Percentiles rank a stretch among this genome's conserved stretches.
Conservation (phyloP, 37 sponge, comb jelly and placozoan genomes). For the Dysidea cf. avara region DNA sequence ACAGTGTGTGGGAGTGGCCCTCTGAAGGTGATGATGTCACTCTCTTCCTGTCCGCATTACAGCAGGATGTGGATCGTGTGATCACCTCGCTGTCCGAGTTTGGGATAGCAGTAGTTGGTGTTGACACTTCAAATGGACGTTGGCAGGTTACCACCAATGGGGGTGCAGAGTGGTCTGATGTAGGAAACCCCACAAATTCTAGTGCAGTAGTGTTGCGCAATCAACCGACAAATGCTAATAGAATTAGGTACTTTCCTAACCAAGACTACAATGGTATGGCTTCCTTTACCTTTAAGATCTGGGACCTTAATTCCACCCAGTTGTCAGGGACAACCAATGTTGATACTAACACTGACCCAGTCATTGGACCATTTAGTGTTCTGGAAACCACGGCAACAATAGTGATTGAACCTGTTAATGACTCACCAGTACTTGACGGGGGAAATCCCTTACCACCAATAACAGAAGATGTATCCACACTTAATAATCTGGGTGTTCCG, state of each 20-base stretch:
- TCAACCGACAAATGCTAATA: conserved; percentile 27
- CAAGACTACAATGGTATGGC: conserved; percentile 69
- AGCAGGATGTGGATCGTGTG: conserved; percentile 57
- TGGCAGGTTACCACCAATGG: conserved; percentile 74
- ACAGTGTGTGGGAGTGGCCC: conserved; percentile 60
- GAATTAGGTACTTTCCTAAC: conserved; percentile 75
- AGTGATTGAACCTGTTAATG: conserved; percentile 79
- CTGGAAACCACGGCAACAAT: conserved; percentile 52
- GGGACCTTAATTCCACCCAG: conserved; percentile 74
- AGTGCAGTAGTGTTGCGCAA: conserved; percentile 66
- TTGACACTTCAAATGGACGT: conserved; percentile 54
- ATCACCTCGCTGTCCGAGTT: conserved; percentile 24
- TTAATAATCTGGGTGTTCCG: conserved; percentile 33
- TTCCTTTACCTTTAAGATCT: conserved; percentile 65
- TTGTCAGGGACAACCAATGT: conserved; percentile 56
- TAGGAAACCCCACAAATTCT: conserved; percentile 22
- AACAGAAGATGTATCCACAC: conserved; percentile 43
- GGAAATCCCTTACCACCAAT: conserved; percentile 31
- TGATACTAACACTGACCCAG: conserved; percentile 51
- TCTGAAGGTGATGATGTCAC: conserved; percentile 65
- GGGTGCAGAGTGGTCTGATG: conserved; percentile 68
- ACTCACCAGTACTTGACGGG: conserved; percentile 57
- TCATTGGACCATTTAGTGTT: conserved; percentile 73
- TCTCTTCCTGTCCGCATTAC: conserved; percentile 47
- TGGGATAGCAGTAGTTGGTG: conserved; percentile 77